A percentile compares a stretch with the other conserved stretches of the same genome.
Evolutionary conservation across 2,888 invertebrate genomes (phyloP).

Genomic region (Eledona agricola): DNA sequence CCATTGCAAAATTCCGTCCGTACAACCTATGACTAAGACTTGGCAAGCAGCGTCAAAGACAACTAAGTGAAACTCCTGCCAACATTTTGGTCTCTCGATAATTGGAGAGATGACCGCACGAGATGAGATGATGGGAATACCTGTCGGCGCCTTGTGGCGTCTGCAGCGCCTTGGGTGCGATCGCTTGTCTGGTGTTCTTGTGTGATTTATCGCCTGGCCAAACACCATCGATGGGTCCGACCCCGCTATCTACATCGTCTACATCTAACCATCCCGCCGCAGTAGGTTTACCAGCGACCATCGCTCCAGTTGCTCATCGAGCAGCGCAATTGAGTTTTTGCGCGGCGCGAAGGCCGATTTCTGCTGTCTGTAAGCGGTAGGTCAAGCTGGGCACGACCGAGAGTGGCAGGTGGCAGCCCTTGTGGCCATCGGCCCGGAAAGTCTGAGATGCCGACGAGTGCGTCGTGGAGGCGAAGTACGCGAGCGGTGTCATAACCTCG

Average conservation of each 20-base stretch:
- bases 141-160: constrained; percentile 51
- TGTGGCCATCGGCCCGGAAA: constrained; percentile 23
- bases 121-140: constrained; percentile 39
- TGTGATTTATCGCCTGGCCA: constrained; percentile 49
- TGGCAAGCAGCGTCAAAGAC: too few species aligned
- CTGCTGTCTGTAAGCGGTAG: constrained; percentile 28
- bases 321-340: constrained; percentile 7
- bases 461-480: too few species aligned
- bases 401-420: constrained; percentile 28
- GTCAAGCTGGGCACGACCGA: constrained; percentile 21
- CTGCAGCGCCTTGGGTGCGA: constrained; percentile 52
- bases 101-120: constrained; percentile 11
- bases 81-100: too few species aligned
- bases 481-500: too few species aligned
- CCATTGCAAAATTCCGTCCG: too few species aligned
- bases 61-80: too few species aligned
- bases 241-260: constrained; percentile 22
- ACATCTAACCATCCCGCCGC: constrained; percentile 6
- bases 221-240: constrained; percentile 34
- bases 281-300: neutral
- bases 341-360: constrained; percentile 16
- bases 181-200: constrained; percentile 34
- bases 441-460: constrained; percentile 16
- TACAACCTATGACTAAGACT: too few species aligned
- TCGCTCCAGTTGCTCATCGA: neutral